Conservation (phyloP, 2,113 vertebrate species). For the Ginglymostoma cirratum region DNA sequence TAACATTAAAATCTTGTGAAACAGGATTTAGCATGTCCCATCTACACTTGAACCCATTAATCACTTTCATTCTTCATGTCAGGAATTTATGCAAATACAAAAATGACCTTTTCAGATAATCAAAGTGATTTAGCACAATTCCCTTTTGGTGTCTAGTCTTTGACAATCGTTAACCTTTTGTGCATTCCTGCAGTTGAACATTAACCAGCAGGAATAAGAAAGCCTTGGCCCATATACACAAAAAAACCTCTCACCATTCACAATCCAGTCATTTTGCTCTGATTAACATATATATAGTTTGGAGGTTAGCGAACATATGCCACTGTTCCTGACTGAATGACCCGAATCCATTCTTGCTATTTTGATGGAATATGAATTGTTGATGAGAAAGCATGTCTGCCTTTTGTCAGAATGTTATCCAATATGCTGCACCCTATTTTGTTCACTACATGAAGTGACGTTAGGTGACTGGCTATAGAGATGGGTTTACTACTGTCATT, state of each 20-base stretch:
- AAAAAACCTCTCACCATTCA: background rate
- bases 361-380: background rate
- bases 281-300: slow-evolving; percentile 18
- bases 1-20: background rate
- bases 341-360: background rate
- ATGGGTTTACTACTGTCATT: background rate
- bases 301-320: background rate
- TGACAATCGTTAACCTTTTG: slow-evolving; percentile 16
- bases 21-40: background rate
- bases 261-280: background rate
- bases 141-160: background rate
- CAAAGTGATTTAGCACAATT: background rate
- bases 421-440: background rate
- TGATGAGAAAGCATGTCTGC: background rate
- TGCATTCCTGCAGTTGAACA: slow-evolving; percentile 15
- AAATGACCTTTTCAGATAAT: background rate
- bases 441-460: background rate
- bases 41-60: background rate
- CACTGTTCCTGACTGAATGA: background rate
- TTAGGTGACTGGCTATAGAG: background rate
- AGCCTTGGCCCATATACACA: background rate
- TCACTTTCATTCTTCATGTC: background rate
- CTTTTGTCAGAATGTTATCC: background rate
- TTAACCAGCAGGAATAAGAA: background rate
- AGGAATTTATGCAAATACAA: background rate